A percentile compares a stretch with the other conserved stretches of the same genome.
These are phyloP conservation scores for Serranus cabrilla DNA, from an alignment of 2,797 vertebrate genomes.

Conservation along the genomic window DNA sequence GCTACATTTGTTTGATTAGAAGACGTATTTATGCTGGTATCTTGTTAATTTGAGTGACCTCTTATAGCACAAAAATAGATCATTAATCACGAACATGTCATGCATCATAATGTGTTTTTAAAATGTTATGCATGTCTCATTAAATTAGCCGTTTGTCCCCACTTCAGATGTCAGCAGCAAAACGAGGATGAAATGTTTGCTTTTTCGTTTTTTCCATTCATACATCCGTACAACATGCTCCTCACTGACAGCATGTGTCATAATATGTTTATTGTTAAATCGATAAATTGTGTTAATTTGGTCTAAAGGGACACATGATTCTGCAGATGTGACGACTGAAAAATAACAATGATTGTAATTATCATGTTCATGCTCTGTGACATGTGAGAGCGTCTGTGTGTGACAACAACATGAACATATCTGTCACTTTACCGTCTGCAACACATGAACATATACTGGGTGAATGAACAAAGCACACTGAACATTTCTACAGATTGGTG, in stretches of 20 bases:
- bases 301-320: slow-evolving; percentile 26
- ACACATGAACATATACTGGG: slow-evolving; percentile 12
- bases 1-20: no score
- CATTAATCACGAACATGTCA: slow-evolving; percentile 39
- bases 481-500: slow-evolving; percentile 8
- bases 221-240: not conserved
- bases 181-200: slow-evolving; percentile 25
- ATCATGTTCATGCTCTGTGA: slow-evolving; percentile 38
- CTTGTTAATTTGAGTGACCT: slow-evolving; percentile 35
- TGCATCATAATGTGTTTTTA: slow-evolving; percentile 42
- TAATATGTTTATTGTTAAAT: slow-evolving; percentile 17
- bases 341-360: slow-evolving; percentile 32
- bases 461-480: slow-evolving; percentile 12
- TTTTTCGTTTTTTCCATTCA: not conserved
- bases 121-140: slow-evolving; percentile 30
- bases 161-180: slow-evolving; percentile 29
- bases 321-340: slow-evolving; percentile 1
- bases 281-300: slow-evolving; percentile 7
- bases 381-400: slow-evolving; percentile 39
- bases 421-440: slow-evolving; percentile 19
- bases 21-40: no score
- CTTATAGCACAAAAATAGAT: slow-evolving; percentile 26
- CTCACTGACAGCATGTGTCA: not conserved
- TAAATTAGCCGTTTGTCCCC: slow-evolving; percentile 49
- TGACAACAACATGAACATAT: slow-evolving; percentile 32